Conservation (phyloP, 2,888 invertebrate genomes). For the Drosophila rubida region DNA sequence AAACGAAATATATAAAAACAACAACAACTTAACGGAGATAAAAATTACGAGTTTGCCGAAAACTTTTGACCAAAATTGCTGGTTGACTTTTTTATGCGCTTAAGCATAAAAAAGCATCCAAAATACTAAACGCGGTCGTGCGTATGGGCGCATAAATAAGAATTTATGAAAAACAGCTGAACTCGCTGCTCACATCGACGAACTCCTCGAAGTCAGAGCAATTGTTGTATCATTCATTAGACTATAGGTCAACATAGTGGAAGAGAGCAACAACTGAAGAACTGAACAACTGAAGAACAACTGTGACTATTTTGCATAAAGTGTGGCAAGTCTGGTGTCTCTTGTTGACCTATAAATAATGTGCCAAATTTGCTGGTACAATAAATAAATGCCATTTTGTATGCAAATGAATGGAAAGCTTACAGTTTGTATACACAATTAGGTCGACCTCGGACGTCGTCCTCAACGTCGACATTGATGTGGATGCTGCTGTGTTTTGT, state of each 20-base stretch:
- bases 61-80: constrained; percentile 52
- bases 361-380: constrained; percentile 60
- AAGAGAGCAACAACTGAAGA: constrained; percentile 1
- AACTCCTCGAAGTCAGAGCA: constrained; percentile 13
- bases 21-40: constrained; percentile 39
- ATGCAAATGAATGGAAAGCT: constrained; percentile 63
- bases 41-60: constrained; percentile 62
- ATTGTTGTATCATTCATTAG: constrained; percentile 62
- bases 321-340: constrained; percentile 24
- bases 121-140: constrained; percentile 52
- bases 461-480: neutral
- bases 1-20: constrained; percentile 22
- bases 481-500: neutral
- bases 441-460: constrained; percentile 10
- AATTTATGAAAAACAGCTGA: constrained; percentile 41
- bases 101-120: constrained; percentile 45
- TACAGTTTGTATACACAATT: constrained; percentile 46
- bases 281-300: neutral
- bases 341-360: constrained; percentile 74
- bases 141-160: constrained; percentile 59
- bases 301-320: constrained; percentile 64
- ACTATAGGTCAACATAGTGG: constrained; percentile 8
- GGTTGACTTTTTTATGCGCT: constrained; percentile 42
- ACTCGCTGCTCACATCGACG: constrained; percentile 5
- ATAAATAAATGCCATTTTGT: constrained; percentile 73